phyloP scores from a whole-genome alignment of 2,888 invertebrate species.

The Chrysomela aeneicollis region DNA sequence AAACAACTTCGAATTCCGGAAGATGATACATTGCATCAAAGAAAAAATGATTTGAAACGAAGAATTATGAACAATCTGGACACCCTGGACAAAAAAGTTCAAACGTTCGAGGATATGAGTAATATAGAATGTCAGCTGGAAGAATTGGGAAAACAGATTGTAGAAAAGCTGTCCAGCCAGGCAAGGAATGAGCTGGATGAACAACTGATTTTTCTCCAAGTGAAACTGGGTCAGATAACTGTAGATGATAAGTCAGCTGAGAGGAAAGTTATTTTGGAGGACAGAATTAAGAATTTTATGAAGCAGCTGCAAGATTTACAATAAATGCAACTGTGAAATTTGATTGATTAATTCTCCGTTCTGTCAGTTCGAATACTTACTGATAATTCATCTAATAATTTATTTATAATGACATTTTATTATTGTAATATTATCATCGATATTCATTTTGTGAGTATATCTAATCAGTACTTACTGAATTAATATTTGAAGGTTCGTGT shows the following conservation, averaged over 20 bases:
- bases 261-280: background rate
- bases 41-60: slow-evolving; percentile 29
- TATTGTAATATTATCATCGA: no score
- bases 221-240: slow-evolving; percentile 39
- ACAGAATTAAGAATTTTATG: background rate
- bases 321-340: background rate
- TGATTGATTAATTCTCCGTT: no score
- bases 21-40: slow-evolving; percentile 18
- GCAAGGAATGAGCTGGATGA: slow-evolving; percentile 44
- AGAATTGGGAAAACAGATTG: slow-evolving; percentile 23
- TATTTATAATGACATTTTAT: no score
- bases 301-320: background rate
- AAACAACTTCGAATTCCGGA: no score
- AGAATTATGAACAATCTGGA: slow-evolving; percentile 30
- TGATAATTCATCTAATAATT: no score
- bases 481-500: no score
- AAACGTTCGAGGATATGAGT: slow-evolving; percentile 29
- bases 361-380: no score
- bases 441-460: no score
- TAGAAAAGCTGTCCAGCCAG: slow-evolving; percentile 24
- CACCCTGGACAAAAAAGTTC: slow-evolving; percentile 33
- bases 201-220: slow-evolving; percentile 43
- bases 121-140: slow-evolving; percentile 34
- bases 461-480: no score
- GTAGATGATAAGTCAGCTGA: slow-evolving; percentile 27